Evolutionary conservation across 2,113 vertebrate species (phyloP), one percentile per base, ranked within the genome.

Genomic region (Corythaeola cristata): DNA sequence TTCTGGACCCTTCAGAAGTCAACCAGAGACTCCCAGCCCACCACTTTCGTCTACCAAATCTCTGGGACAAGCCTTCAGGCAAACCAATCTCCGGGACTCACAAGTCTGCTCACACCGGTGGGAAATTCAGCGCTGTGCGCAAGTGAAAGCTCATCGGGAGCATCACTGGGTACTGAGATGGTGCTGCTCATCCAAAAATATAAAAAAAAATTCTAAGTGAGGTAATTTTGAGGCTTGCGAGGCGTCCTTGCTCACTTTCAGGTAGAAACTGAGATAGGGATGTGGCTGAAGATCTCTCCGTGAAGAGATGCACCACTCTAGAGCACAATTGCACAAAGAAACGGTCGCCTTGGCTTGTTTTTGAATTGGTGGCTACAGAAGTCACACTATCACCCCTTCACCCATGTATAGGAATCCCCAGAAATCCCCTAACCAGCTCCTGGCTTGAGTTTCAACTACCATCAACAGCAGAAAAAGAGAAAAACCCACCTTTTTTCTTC

Each of bases 291-390:
- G 22, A 21, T 15, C 21, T 9, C 21, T 6, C 8, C 1, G 2
- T 62, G 56, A 39, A 5, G 3, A 72, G 27, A 14, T 8, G 37
- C 1, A 14, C 5, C 22, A 12, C 17, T 21, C 28, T 23, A 11
- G 39, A 45, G 19, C 15, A 23, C n/a, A 15, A 20, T 0, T 1
- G 55, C 24, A 9, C 13, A 2, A 6, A 50, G 47, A 9, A 5
- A 22, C 2, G 5, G 0, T 3, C 10, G 1, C 52, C 37, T 63
- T 0, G 0, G 8, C 4, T 14, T 4, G 7, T 27, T 17, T 59
- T 37, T 11, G 16, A 62, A 6, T 3, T 4, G 26, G 2, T 11
- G 45, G 22, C 49, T 47, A 17, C 12, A n/a, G 10, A 59, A 60
- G 11, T 6, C 11, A 5, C 37, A 6, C 32, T 39, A 3, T 10